Evolutionary conservation across 2,888 invertebrate genomes (phyloP).

Genomic region (Aspidapion aeneum): DNA sequence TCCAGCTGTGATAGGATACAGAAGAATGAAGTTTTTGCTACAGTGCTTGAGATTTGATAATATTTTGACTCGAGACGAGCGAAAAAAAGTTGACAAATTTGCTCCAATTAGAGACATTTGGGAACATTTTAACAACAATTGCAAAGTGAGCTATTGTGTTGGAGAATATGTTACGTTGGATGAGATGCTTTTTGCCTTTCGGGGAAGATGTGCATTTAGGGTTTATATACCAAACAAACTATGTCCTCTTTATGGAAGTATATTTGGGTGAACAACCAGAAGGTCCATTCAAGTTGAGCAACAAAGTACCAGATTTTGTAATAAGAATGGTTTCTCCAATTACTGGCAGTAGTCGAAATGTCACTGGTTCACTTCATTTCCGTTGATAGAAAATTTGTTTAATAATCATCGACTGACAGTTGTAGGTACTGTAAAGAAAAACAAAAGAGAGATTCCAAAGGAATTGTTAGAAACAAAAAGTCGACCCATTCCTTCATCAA

Average conservation of each 20-base stretch:
- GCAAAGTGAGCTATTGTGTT: neutral
- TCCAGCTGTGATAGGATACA: slow-evolving; percentile 5
- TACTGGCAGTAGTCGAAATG: slow-evolving; percentile 23
- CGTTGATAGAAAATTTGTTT: no score
- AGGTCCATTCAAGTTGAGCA: slow-evolving; percentile 22
- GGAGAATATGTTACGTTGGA: neutral
- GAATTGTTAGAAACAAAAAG: no score
- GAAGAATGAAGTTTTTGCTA: slow-evolving; percentile 8
- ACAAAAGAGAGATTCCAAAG: neutral
- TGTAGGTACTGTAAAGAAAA: no score
- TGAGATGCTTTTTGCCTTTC: slow-evolving; percentile 17
- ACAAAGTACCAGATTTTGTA: slow-evolving; percentile 22
- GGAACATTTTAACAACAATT: slow-evolving; percentile 2
- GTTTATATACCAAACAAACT: slow-evolving; percentile 35
- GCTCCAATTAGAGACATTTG: slow-evolving; percentile 8
- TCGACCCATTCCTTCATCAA: no score
- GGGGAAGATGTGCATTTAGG: slow-evolving; percentile 29
- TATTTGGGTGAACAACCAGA: slow-evolving; percentile 28
- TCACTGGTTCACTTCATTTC: slow-evolving; percentile 26
- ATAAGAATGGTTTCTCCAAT: slow-evolving; percentile 15
- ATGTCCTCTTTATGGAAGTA: slow-evolving; percentile 26
- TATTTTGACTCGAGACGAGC: slow-evolving; percentile 7
- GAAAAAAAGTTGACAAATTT: slow-evolving; percentile 12
- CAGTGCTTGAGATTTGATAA: slow-evolving; percentile 12
- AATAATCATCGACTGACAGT: no score